phyloP scores from a whole-genome alignment of 2,888 invertebrate genomes.

The Latrodectus hesperus region DNA sequence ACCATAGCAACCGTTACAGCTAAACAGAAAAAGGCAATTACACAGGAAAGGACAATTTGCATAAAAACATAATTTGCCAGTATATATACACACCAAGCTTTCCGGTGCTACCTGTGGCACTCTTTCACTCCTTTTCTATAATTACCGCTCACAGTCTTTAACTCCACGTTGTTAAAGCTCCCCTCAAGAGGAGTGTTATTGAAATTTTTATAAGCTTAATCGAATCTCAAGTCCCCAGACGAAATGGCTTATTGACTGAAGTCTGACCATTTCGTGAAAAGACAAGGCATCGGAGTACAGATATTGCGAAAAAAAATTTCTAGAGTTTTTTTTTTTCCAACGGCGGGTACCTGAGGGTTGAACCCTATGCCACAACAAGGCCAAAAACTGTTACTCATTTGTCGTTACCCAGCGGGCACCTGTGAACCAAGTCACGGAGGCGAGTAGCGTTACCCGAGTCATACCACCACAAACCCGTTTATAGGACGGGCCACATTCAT shows the following conservation, averaged over 20 bases:
- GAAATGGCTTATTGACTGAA: background rate
- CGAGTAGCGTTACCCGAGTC: no score
- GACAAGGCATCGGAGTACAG: no score
- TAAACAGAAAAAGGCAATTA: conserved; percentile 58
- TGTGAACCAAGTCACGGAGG: no score
- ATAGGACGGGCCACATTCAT: no score
- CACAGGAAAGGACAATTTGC: conserved; percentile 38
- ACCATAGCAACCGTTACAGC: conserved; percentile 39
- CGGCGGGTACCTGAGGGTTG: no score
- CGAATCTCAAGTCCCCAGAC: conserved; percentile 1
- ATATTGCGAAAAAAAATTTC: no score
- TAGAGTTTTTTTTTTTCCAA: no score
- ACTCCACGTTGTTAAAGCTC: background rate
- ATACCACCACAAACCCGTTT: no score
- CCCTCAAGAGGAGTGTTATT: conserved; percentile 22
- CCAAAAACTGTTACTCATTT: no score
- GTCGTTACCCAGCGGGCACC: no score
- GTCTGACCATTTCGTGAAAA: no score
- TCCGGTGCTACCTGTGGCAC: conserved; percentile 46
- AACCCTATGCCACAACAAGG: no score
- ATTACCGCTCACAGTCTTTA: conserved; percentile 7
- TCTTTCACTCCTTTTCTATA: conserved; percentile 3
- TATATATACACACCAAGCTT: conserved; percentile 7
- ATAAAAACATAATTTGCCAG: conserved; percentile 48
- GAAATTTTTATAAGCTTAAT: conserved; percentile 35